These are phyloP conservation scores for Cryptomyrus ogoouensis DNA, from an alignment of 2,113 vertebrate species.

Conservation along the genomic window DNA sequence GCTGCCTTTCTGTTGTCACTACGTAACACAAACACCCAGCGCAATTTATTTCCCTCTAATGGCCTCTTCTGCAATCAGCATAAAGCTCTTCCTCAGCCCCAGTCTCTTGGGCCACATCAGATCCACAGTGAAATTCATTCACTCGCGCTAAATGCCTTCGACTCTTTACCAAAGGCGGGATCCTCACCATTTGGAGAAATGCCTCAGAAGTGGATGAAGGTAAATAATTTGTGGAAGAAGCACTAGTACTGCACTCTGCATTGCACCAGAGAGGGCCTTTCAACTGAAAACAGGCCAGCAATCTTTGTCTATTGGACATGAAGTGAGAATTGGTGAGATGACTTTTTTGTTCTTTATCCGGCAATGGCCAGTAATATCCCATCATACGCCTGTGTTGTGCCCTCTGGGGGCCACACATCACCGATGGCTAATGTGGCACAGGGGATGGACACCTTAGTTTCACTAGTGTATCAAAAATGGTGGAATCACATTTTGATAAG, in stretches of 20 bases:
- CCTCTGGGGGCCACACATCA: neutral
- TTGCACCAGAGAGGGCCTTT: neutral
- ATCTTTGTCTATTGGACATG: neutral
- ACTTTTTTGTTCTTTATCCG: neutral
- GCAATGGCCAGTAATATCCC: neutral
- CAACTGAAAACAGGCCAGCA: neutral
- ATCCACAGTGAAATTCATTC: neutral
- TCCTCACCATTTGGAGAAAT: neutral
- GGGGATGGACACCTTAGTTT: neutral
- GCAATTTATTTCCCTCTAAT: neutral
- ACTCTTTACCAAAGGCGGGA: neutral
- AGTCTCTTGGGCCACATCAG: neutral
- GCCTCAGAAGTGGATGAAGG: neutral
- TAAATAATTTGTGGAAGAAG: neutral
- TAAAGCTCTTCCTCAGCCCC: neutral
- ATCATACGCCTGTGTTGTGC: neutral
- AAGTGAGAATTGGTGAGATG: neutral
- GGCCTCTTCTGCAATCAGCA: neutral
- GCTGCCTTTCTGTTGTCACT: neutral
- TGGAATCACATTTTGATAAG: neutral
- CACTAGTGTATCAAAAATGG: neutral
- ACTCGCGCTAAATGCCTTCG: neutral
- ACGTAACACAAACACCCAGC: conserved; percentile 13
- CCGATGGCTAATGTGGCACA: neutral
- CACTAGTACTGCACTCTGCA: neutral